Evolutionary conservation across 2,797 vertebrate genomes (phyloP).

Genomic region (Chaetodon trifasciatus): DNA sequence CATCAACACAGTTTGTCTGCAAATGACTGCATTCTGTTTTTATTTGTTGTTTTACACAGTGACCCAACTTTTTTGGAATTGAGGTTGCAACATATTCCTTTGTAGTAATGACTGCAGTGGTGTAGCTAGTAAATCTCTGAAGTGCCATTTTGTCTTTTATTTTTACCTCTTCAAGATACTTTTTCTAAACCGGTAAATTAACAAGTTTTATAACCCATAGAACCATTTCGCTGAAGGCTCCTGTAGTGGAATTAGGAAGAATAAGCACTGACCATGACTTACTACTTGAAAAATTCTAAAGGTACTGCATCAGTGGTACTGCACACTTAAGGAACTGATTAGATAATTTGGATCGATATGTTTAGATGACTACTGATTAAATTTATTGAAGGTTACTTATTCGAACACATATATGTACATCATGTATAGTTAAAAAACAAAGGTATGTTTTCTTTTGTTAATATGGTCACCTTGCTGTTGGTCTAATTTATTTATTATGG

Average conservation of each 20-base stretch:
- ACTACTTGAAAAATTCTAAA: neutral
- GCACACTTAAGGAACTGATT: neutral
- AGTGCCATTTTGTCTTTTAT: neutral
- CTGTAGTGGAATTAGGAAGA: neutral
- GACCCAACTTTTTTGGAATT: no score
- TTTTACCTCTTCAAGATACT: neutral
- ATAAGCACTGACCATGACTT: neutral
- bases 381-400: neutral
- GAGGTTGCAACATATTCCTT: no score
- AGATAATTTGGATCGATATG: neutral
- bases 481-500: no score
- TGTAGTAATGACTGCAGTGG: no score
- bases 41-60: no score
- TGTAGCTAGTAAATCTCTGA: neutral
- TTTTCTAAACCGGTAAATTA: neutral
- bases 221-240: neutral
- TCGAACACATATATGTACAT: neutral
- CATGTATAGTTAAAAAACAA: no score
- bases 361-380: neutral
- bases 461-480: no score
- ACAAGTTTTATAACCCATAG: neutral
- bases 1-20: no score
- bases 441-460: neutral
- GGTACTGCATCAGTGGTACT: neutral
- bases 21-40: no score